Percentiles rank a stretch among this genome's conserved stretches.
phyloP scores from a whole-genome alignment of 2,888 invertebrate genomes.

The Philhelius pedissequus region DNA sequence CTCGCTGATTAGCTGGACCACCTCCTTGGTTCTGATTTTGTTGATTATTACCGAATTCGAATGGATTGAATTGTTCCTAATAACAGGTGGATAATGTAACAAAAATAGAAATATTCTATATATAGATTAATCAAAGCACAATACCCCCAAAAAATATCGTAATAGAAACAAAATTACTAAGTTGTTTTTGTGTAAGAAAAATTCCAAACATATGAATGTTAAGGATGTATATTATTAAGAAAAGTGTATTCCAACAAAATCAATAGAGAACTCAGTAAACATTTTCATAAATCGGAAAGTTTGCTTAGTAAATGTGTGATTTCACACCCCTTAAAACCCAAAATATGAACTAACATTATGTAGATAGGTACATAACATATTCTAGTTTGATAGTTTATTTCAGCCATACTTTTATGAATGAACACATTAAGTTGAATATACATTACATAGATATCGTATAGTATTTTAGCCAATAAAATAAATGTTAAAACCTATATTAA shows the following conservation, averaged over 20 bases:
- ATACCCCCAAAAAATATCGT: constrained; percentile 36
- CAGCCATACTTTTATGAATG: no score
- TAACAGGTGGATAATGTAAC: constrained; percentile 73
- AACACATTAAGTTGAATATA: no score
- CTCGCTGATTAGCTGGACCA: constrained; percentile 72
- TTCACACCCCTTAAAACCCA: neutral
- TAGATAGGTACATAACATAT: no score
- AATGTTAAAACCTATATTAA: no score
- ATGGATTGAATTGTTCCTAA: constrained; percentile 76
- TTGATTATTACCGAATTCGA: constrained; percentile 78
- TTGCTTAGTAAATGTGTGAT: neutral
- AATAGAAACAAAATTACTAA: neutral
- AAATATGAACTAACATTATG: no score
- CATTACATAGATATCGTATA: no score
- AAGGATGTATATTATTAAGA: neutral
- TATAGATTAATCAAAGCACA: constrained; percentile 23
- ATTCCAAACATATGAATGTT: neutral
- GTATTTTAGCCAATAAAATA: no score
- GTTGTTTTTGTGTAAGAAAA: neutral
- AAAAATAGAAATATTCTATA: constrained; percentile 64
- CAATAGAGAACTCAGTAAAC: constrained; percentile 51
- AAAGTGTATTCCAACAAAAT: constrained; percentile 48
- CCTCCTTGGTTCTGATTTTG: constrained; percentile 75
- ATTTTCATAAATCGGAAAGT: constrained; percentile 19
- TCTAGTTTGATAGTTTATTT: no score